These are phyloP conservation scores for Platycheirus rosarum DNA, from an alignment of 2,888 invertebrate genomes.

Conservation along the genomic window DNA sequence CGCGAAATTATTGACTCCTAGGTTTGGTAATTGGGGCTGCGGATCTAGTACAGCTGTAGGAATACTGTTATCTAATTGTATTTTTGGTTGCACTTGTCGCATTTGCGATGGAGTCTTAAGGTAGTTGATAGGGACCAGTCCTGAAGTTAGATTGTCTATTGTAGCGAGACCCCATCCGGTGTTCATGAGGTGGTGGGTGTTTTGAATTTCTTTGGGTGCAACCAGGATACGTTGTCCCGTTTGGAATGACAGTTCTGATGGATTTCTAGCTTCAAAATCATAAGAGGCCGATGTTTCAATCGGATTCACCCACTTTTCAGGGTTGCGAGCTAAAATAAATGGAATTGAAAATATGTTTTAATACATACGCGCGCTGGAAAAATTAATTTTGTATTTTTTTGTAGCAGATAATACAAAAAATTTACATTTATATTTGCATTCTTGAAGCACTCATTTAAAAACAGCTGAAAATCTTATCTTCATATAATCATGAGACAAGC, in stretches of 20 bases:
- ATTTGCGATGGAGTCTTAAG: conserved; percentile 80
- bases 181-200: conserved; percentile 85
- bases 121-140: conserved; percentile 87
- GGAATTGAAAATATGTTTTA: no score
- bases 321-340: conserved; percentile 87
- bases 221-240: conserved; percentile 90
- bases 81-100: conserved; percentile 69
- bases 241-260: conserved; percentile 90
- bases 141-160: conserved; percentile 84
- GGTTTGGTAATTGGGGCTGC: conserved; percentile 35
- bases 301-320: conserved; percentile 87
- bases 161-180: conserved; percentile 88
- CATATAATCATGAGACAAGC: conserved; percentile 37
- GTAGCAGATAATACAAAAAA: no score
- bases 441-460: no score
- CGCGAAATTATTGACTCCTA: conserved; percentile 50
- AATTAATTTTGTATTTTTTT: no score
- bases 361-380: no score
- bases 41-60: conserved; percentile 15
- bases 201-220: conserved; percentile 93
- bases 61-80: conserved; percentile 46
- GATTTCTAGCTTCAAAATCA: conserved; percentile 88
- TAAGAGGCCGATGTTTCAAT: conserved; percentile 88
- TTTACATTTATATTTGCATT: no score
- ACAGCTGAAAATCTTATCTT: conserved; percentile 32